A percentile compares a stretch with the other conserved stretches of the same genome.
Conservation (phyloP, 1,140 invertebrate species). For the Drosophila sulfurigaster region DNA sequence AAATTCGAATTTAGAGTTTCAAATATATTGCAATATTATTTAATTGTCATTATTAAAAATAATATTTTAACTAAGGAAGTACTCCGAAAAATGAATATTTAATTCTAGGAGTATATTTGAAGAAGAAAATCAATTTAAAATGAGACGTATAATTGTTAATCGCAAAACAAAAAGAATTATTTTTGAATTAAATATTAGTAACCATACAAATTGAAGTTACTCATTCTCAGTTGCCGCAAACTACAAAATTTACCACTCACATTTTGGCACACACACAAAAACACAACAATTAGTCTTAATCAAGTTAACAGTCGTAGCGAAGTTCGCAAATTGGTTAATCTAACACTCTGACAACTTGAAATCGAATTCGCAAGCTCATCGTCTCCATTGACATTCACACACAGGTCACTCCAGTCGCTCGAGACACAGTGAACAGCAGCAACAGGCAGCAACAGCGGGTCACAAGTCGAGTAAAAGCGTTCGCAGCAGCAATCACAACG, state of each 20-base stretch:
- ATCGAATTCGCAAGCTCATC: conserved; percentile 9
- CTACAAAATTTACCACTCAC: conserved; percentile 11
- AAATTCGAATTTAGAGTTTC: too few relatives aligned
- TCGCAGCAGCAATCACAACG: conserved; percentile 56
- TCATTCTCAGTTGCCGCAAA: conserved; percentile 25
- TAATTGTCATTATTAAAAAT: too few relatives aligned
- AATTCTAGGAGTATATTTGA: too few relatives aligned
- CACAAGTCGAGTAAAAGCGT: conserved; percentile 60
- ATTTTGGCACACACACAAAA: conserved; percentile 10
- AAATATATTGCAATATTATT: too few relatives aligned
- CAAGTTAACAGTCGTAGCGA: conserved; percentile 25
- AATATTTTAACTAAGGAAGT: too few relatives aligned
- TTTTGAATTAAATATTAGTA: background rate
- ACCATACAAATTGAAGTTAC: background rate
- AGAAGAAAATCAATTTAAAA: too few relatives aligned
- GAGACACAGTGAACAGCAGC: conserved; percentile 64
- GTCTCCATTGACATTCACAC: background rate
- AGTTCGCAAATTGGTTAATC: conserved; percentile 6
- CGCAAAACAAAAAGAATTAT: background rate
- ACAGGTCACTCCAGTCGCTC: conserved; percentile 83
- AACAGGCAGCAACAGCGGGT: conserved; percentile 24
- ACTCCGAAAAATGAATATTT: too few relatives aligned
- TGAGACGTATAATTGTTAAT: too few relatives aligned
- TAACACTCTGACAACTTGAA: conserved; percentile 10
- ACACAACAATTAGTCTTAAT: conserved; percentile 30